Evolutionary conservation across 1,140 invertebrate genomes (phyloP).

Genomic region (Lepidurus couesii): DNA sequence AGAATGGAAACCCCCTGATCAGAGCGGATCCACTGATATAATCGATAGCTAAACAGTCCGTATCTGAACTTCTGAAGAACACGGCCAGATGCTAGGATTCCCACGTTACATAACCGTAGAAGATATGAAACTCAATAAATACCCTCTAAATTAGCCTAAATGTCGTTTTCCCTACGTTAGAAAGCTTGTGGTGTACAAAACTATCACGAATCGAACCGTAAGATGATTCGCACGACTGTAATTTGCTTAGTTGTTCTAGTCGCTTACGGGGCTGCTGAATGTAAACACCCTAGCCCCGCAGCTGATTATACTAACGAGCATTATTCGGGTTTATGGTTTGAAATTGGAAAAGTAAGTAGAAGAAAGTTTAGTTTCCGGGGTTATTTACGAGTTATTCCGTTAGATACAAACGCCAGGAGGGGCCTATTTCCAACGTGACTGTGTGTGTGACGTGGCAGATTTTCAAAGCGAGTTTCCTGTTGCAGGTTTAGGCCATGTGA

Average conservation of each 20-base stretch:
- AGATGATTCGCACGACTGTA: neutral
- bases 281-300: conserved; percentile 12
- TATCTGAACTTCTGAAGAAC: neutral
- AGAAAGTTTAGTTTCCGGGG: neutral
- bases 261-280: neutral
- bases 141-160: neutral
- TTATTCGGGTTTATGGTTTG: conserved; percentile 30
- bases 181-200: neutral
- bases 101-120: neutral
- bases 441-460: conserved; percentile 43
- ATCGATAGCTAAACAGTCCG: neutral
- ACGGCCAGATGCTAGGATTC: neutral
- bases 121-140: neutral
- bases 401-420: conserved; percentile 44
- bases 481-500: conserved; percentile 39
- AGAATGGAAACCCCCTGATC: neutral
- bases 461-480: conserved; percentile 38
- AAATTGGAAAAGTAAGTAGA: conserved; percentile 32
- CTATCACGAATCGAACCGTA: neutral
- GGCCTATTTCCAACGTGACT: conserved; percentile 42
- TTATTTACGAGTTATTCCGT: conserved; percentile 3
- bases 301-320: conserved; percentile 30
- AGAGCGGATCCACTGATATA: neutral
- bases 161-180: neutral
- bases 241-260: neutral